Conservation (phyloP, 2,113 vertebrate genomes). For the Phycodurus eques region DNA sequence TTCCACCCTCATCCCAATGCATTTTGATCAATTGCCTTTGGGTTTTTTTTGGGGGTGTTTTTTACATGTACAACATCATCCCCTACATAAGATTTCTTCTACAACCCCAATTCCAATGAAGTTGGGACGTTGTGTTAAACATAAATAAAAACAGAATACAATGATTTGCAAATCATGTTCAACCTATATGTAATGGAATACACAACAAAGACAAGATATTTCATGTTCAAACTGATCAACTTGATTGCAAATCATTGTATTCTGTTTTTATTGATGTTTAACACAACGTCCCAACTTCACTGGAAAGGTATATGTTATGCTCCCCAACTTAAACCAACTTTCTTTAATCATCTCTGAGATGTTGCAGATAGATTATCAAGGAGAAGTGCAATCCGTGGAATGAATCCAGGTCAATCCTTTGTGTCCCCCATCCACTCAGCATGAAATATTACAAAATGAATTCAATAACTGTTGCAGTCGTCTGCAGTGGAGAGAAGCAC, state of each 20-base stretch:
- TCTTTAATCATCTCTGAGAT: background rate
- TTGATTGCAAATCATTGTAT: too few species aligned
- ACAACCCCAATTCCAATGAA: too few species aligned
- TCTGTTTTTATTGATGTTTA: too few species aligned
- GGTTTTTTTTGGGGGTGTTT: background rate
- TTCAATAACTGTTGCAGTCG: background rate
- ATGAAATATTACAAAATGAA: conserved; percentile 6
- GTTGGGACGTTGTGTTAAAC: too few species aligned
- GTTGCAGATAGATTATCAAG: conserved; percentile 22
- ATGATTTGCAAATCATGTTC: too few species aligned
- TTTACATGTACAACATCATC: background rate
- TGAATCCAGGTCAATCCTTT: conserved; percentile 20
- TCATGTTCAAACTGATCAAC: too few species aligned
- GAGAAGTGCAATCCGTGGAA: conserved; percentile 11
- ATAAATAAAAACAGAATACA: too few species aligned
- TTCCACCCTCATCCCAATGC: background rate
- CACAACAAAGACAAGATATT: too few species aligned
- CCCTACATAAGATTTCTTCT: background rate
- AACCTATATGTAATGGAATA: too few species aligned
- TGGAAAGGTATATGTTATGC: background rate
- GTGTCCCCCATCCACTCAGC: conserved; percentile 6
- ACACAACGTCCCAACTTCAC: too few species aligned
- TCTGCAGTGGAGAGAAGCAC: background rate
- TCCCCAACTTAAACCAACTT: background rate
- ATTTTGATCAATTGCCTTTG: background rate